Evolutionary conservation across 2,113 vertebrate species (phyloP), one percentile per base, ranked within the genome.

Genomic region (Cinclus mexicanus): DNA sequence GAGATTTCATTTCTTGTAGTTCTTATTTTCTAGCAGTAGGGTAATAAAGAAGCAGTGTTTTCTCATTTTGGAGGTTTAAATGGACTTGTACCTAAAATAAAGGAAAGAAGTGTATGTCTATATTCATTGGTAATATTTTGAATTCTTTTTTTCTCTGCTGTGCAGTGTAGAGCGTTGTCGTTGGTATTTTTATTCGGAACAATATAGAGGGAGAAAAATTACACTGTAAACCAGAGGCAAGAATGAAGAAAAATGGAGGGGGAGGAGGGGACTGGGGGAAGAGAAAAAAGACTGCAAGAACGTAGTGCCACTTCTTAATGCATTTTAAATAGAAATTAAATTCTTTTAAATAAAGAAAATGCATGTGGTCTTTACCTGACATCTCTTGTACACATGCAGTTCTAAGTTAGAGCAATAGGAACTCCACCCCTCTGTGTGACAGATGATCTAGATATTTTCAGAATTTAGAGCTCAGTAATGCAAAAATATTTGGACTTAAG

Each of bases 371-470:
- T 83, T 61, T 29, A 70, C 55, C 46, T 42, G 22, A 5, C 11
- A 7, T 63, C 15, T 74, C 42, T 78, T 75, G 35, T 31, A 69
- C 29, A 47, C 61, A 6, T 53, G 10, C 37, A 77, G 9, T 77
- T 89, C 55, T 81, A 56, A 25, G 10, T 87, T 74, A 83, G 16
- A 76, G 12, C 37, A 64, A 61, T n/a, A 33, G 12, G 29, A 78
- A 7, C 8, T 82, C 20, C n/a, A 80, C 5, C 12, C 52, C 25
- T 0, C 0, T 65, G 12, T 1, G 1, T 55, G 39, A 59, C 31
- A 81, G 50, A n/a, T 53, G 33, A 42, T 49, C 22, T 24, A 63
- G 53, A 7, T 77, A 72, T 65, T 74, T 92, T 49, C 55, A 81
- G 39, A 83, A 70, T 70, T 92, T 53, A 35, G 26, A 77, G 23